These are phyloP conservation scores for Pemphigus obesinymphae DNA, from an alignment of 1,140 invertebrate genomes.

Conservation along the genomic window DNA sequence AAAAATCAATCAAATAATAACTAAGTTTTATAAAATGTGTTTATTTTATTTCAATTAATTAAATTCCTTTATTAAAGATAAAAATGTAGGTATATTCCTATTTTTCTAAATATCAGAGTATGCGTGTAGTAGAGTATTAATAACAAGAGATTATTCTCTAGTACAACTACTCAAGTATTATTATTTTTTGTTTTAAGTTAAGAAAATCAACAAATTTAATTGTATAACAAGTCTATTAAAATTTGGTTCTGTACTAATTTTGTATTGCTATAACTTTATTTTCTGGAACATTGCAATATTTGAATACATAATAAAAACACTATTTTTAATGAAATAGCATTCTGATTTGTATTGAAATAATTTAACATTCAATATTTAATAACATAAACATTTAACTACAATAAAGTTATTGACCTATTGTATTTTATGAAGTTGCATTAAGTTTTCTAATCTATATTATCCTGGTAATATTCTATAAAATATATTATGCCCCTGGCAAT, in stretches of 20 bases:
- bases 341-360: neutral
- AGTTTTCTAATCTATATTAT: neutral
- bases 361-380: neutral
- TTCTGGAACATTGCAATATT: neutral
- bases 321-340: neutral
- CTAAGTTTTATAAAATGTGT: conserved; percentile 31
- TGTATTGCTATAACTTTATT: conserved; percentile 2
- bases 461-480: neutral
- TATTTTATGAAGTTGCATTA: neutral
- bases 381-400: neutral
- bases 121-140: neutral
- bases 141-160: neutral
- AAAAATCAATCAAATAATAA: conserved; percentile 31
- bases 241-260: neutral
- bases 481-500: too few species aligned
- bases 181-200: neutral
- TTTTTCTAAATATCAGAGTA: neutral
- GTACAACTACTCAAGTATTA: neutral
- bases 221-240: neutral
- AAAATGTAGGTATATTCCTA: neutral
- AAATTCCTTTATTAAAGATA: neutral
- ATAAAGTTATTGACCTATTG: neutral
- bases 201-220: neutral
- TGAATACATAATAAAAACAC: neutral
- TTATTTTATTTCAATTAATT: neutral